These are phyloP conservation scores for Aphodius granarius DNA, from an alignment of 2,888 invertebrate species.

Conservation along the genomic window DNA sequence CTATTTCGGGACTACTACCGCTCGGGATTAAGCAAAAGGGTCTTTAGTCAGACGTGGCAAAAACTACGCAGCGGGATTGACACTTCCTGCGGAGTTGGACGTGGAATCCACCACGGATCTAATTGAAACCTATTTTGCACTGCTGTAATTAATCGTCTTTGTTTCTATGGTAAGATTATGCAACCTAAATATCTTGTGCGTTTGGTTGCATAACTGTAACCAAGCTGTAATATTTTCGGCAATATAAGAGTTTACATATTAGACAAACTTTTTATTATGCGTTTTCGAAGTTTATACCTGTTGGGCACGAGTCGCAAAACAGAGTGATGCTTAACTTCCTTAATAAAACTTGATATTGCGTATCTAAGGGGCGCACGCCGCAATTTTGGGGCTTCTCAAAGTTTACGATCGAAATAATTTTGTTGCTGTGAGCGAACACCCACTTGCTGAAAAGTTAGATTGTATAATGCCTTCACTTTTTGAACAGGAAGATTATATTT, in stretches of 20 bases:
- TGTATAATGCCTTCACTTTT: background rate
- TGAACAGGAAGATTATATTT: too few species aligned
- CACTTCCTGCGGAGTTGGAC: constrained; percentile 12
- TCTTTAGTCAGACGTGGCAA: constrained; percentile 24
- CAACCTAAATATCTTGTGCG: too few species aligned
- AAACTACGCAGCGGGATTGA: constrained; percentile 22
- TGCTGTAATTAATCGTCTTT: background rate
- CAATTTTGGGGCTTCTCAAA: background rate
- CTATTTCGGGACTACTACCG: constrained; percentile 33
- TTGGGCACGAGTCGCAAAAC: background rate
- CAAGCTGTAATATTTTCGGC: too few species aligned
- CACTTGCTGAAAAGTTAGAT: background rate
- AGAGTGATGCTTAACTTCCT: background rate
- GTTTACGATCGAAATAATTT: background rate
- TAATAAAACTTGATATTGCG: background rate
- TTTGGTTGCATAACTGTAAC: too few species aligned
- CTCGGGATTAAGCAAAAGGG: constrained; percentile 25
- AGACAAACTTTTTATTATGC: too few species aligned
- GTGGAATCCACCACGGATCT: background rate
- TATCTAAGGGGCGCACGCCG: background rate
- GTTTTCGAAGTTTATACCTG: too few species aligned
- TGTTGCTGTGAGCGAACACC: background rate
- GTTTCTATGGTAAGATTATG: background rate
- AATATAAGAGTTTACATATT: too few species aligned
- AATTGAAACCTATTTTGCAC: background rate